phyloP scores from a whole-genome alignment of 2,888 invertebrate genomes.

The Torymus aiolomorphi region DNA sequence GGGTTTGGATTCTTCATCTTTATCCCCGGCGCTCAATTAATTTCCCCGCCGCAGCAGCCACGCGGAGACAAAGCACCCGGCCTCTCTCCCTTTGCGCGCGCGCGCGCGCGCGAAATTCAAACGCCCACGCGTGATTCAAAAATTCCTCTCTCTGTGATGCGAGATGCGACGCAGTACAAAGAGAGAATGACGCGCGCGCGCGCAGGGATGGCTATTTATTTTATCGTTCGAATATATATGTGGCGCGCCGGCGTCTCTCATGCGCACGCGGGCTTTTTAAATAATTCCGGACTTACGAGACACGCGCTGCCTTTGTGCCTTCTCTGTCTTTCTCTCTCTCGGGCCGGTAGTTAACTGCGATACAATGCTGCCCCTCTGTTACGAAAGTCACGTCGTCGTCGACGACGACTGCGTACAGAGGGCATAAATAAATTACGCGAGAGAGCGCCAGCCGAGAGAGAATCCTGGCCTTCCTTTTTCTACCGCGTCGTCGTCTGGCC shows the following conservation, averaged over 20 bases:
- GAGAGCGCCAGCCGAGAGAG: no score
- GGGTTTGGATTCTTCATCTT: slow-evolving; percentile 30
- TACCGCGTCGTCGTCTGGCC: background rate
- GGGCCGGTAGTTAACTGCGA: slow-evolving; percentile 54
- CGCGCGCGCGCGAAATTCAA: slow-evolving; percentile 31
- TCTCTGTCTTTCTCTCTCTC: slow-evolving; percentile 17
- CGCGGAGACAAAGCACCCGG: background rate
- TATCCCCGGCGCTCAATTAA: slow-evolving; percentile 47
- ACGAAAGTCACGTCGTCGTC: no score
- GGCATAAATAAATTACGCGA: slow-evolving; percentile 44
- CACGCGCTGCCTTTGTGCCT: slow-evolving; percentile 14
- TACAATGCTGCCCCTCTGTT: slow-evolving; percentile 43
- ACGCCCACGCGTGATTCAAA: slow-evolving; percentile 29
- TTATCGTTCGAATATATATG: slow-evolving; percentile 16
- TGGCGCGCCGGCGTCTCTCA: no score
- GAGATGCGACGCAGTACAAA: no score
- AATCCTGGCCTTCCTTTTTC: no score
- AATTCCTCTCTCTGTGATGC: slow-evolving; percentile 10
- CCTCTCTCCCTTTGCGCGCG: background rate
- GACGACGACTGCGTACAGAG: no score
- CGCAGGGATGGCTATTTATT: slow-evolving; percentile 42
- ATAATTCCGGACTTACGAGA: slow-evolving; percentile 27
- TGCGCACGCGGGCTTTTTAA: slow-evolving; percentile 12
- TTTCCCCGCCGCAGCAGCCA: slow-evolving; percentile 22
- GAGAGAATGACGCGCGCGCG: no score